Evolutionary conservation across 1,140 invertebrate species (phyloP).

Genomic region (Frieseomelitta varia): DNA sequence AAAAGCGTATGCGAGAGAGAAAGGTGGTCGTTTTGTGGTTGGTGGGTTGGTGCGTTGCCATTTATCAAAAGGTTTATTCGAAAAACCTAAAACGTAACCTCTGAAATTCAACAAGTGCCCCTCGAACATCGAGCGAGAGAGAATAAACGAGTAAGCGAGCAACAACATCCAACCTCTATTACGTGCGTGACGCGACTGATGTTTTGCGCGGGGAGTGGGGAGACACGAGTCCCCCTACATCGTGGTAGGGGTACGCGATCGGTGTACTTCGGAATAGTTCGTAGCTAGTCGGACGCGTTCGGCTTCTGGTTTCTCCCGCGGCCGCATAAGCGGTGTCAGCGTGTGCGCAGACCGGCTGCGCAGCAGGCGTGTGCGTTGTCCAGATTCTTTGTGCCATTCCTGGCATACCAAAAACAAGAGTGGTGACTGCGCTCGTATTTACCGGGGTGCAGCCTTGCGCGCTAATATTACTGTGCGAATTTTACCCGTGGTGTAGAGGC

Average conservation of each 20-base stretch:
- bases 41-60: constrained; percentile 3
- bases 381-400: constrained; percentile 97
- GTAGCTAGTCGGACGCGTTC: constrained; percentile 59
- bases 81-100: constrained; percentile 58
- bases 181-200: constrained; percentile 69
- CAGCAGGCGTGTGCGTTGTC: constrained; percentile 93
- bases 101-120: constrained; percentile 79
- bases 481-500: constrained; percentile 60
- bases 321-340: constrained; percentile 85
- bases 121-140: constrained; percentile 44
- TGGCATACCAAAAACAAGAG: constrained; percentile 94
- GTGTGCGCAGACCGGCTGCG: constrained; percentile 91
- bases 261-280: constrained; percentile 70
- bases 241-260: constrained; percentile 43
- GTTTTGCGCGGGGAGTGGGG: constrained; percentile 40
- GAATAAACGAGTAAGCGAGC: constrained; percentile 41
- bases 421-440: constrained; percentile 89
- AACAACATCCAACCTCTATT: constrained; percentile 60
- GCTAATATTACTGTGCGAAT: constrained; percentile 68
- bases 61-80: constrained; percentile 47
- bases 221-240: constrained; percentile 5
- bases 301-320: constrained; percentile 83
- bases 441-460: constrained; percentile 81
- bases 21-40: not conserved
- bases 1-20: too few species aligned